A percentile compares a stretch with the other conserved stretches of the same genome.
Conservation (phyloP, 2,797 vertebrate genomes). For the Pseudochirops corinnae region DNA sequence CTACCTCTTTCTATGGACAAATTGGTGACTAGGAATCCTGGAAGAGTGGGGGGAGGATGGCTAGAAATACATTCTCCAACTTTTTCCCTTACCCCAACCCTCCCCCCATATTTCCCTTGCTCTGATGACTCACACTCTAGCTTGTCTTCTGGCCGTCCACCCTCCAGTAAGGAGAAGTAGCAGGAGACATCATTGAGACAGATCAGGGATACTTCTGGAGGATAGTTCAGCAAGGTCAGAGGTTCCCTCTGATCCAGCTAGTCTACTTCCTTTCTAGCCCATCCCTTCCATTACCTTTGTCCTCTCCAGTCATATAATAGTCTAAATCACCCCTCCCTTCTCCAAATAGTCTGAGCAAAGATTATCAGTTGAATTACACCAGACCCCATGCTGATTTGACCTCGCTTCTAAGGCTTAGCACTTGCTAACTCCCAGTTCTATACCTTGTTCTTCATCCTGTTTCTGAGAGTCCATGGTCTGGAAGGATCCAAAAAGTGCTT, state of each 20-base stretch:
- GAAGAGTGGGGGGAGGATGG: constrained; percentile 35
- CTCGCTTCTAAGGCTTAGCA: constrained; percentile 1
- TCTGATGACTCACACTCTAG: constrained; percentile 91
- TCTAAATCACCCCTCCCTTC: background rate
- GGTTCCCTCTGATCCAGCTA: background rate
- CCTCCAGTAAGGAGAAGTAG: constrained; percentile 96
- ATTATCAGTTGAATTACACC: background rate
- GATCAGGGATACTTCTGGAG: constrained; percentile 83
- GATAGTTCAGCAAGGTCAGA: background rate
- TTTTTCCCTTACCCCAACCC: background rate
- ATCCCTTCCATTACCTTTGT: constrained; percentile 23
- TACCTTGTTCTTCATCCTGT: constrained; percentile 64
- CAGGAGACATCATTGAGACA: constrained; percentile 95
- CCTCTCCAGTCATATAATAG: constrained; percentile 32
- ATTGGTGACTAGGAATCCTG: constrained; percentile 46
- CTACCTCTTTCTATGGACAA: constrained; percentile 40
- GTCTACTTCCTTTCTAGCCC: constrained; percentile 34
- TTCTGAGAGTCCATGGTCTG: constrained; percentile 84
- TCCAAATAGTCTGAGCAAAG: background rate
- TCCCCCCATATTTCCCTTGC: background rate
- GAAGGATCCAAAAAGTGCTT: constrained; percentile 92
- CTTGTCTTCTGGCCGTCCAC: constrained; percentile 94
- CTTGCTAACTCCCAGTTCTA: background rate
- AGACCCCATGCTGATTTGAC: constrained; percentile 5
- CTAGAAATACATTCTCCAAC: constrained; percentile 9